Base-by-base conservation (phyloP, 2,888 invertebrate genomes). In the Pinctada fucata region DNA sequence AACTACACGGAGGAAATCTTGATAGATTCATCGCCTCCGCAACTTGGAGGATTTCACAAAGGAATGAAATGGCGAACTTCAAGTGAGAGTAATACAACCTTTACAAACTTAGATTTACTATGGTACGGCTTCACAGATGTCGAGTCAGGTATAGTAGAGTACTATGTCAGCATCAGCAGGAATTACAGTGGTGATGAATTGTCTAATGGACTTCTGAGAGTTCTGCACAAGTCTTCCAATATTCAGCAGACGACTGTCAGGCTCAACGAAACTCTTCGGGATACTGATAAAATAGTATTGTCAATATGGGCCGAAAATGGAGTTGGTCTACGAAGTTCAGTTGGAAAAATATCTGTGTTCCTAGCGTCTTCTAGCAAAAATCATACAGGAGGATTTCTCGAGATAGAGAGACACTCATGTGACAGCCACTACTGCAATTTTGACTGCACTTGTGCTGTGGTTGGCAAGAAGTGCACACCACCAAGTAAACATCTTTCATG, bases 391-490 rank as follows among this genome's bases (percentile, higher is more conserved):
- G 84, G 85, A 13, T 45, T 75, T 2, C 79, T 84, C 6, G 75
- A 83, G 67, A 50, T 84, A 16, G 69, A 83, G 67, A 82, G 78
- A 70, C 84, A 85, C 73, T 84, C 84, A 0, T 85, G 85, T 80
- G 75, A 72, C 13, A 45, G 70, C n/a, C 80, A 84, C 48, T 83
- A 74, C 16, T 85, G 85, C 52, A 83, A 83, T 49, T 81, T 83
- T 13, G 83, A 83, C 16, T 85, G 85, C 66, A 85, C 85, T 2
- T 85, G 85, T 49, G 82, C 84, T n/a, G 79, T 83, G 3, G n/a
- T 85, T n/a, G 85, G 85, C 31, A 65, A 79, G 10, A 69, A 73
- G 70, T 79, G 79, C 69, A 45, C 45, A 4, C 10, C 51, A n/a
- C 16, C 13, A 8, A 47, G 58, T 1, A 47, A 47, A 45, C 3